Base-by-base conservation (phyloP, 2,113 vertebrate genomes). In the Rhipidura dahli region DNA sequence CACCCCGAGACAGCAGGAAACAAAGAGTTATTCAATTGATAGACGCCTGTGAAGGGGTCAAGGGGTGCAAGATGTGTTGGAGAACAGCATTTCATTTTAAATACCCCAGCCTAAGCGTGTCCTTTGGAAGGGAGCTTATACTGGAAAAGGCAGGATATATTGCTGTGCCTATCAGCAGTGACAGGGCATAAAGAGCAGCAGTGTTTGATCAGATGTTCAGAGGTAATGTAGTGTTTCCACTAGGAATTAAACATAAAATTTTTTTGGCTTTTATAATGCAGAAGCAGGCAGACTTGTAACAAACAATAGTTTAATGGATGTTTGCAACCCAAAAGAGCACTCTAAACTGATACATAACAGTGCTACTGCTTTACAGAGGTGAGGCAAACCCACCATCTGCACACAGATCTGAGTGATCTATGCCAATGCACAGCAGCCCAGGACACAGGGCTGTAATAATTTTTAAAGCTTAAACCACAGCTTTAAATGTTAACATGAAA, bases 11-110 rank as follows among this genome's bases (percentile, higher is more conserved):
- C 16, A 16, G 17, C 1, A 2, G 50, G 83, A 72, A 96, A 97
- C 96, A 97, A 93, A 89, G 95, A 57, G 53, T 93, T 78, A 96
- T 97, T 98, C 93, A 97, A 66, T 47, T 53, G 90, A 96, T 81
- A 90, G 95, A 91, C 11, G 4, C 76, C 93, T 76, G 56, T 42
- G 49, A 81, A 51, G 54, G 77, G 87, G 93, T 61, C 83, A 81
- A 69, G 77, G 42, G 39, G 90, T 90, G 13, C 95, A 93, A 90
- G 92, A 94, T 60, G 56, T 80, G 71, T 27, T 79, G 88, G 90
- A 66, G 27, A 96, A 92, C 66, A 94, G 91, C 70, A 33, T 97
- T 96, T 96, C 60, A 89, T 89, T 97, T 92, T 94, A 92, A 96
- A 92, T 37, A 53, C 64, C 22, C 40, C n/a, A 71, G 81, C 89